Evolutionary conservation across 2,888 invertebrate genomes (phyloP), one percentile per base, ranked within the genome.

Genomic region (Thumatha senex): DNA sequence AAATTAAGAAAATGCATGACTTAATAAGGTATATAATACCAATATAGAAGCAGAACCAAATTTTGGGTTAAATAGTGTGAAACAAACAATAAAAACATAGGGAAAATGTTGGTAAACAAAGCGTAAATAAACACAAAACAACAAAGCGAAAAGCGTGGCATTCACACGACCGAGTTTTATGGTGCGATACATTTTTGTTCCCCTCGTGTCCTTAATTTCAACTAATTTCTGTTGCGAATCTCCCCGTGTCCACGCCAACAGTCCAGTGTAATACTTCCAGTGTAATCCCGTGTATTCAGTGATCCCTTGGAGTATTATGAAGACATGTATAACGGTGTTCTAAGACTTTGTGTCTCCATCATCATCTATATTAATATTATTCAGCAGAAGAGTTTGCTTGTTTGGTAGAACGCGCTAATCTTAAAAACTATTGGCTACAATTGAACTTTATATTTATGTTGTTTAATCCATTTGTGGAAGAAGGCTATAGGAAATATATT

Each of bases 241-340:
- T 46, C 48, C 58, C 54, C 52, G 51, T 58, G 56, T 63, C 55
- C 60, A 52, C 55, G 61, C 58, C 47, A 67, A 76, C 68, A 72
- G 77, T 72, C 73, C 68, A 71, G 77, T 72, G 78, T 78, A 82
- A 80, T 80, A 80, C 70, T 69, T 68, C 51, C 55, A 54, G 51
- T 48, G 62, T 71, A 73, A 77, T 72, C 70, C 70, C 64, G 52
- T 47, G 56, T 56, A 67, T 66, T 65, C 56, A 63, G 63, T 65
- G 56, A 58, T 58, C 56, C 66, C 40, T 44, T 53, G 48, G 53
- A 57, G 54, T 54, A 67, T 65, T 63, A 63, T 58, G 50, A 57
- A 65, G 58, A 56, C 46, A 39, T 46, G 43, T 58, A 61, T 53
- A 54, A 56, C 48, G 58, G 43, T 54, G 54, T 63, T 61, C 61